Conservation (phyloP, 92 coral and sea anemone genomes). For the Phenganax subtilis region DNA sequence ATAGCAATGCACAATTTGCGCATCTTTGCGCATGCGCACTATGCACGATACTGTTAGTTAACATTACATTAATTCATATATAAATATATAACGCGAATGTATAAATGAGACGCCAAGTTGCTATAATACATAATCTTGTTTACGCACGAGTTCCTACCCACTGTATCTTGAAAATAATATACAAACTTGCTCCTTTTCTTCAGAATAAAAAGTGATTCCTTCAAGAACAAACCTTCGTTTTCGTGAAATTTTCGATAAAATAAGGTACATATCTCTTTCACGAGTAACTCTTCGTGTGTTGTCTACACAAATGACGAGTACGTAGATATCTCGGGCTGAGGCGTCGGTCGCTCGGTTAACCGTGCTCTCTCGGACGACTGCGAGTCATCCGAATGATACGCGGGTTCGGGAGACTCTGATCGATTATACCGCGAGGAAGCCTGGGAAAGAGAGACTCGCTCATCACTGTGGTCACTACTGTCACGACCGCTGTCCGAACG, state of each 20-base stretch:
- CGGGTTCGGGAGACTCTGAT: constrained; percentile 85
- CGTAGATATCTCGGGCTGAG: constrained; percentile 54
- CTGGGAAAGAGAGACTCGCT: constrained; percentile 42
- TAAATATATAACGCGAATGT: not conserved
- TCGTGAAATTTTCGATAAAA: too few relatives aligned
- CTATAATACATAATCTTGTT: not conserved
- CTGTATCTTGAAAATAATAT: too few relatives aligned
- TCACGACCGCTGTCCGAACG: constrained; percentile 53
- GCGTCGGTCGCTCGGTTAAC: not conserved
- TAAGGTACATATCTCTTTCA: too few relatives aligned
- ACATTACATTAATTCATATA: not conserved
- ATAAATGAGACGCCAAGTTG: not conserved
- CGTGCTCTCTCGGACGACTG: constrained; percentile 37
- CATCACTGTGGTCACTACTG: constrained; percentile 7
- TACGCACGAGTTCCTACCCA: not conserved
- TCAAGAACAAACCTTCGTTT: too few relatives aligned
- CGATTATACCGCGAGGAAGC: constrained; percentile 33
- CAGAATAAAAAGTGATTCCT: too few relatives aligned
- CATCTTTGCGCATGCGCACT: too few relatives aligned
- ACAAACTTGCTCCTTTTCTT: too few relatives aligned
- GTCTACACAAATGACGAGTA: constrained; percentile 68
- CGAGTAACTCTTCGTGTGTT: not conserved
- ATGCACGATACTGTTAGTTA: too few relatives aligned
- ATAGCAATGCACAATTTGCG: too few relatives aligned
- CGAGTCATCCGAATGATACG: constrained; percentile 58